These are phyloP conservation scores for Pogonus chalceus DNA, from an alignment of 1,140 invertebrate genomes.

Conservation along the genomic window DNA sequence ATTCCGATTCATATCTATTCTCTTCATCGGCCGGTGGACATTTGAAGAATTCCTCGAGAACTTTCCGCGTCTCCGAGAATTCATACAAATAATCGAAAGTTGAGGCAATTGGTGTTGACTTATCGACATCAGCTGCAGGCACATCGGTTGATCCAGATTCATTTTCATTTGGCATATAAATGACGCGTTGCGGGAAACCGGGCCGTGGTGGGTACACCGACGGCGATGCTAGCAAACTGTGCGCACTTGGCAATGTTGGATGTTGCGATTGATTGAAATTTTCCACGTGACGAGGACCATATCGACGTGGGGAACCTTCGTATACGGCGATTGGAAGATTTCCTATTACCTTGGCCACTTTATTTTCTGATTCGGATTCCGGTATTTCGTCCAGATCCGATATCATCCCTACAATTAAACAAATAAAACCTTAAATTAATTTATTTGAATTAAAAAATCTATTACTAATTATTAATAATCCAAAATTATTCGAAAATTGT, in stretches of 20 bases:
- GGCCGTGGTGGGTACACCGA: conserved; percentile 57
- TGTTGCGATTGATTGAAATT: conserved; percentile 27
- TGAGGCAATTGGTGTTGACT: conserved; percentile 33
- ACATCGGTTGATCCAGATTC: conserved; percentile 34
- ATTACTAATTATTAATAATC: too few relatives aligned
- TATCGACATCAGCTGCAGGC: conserved; percentile 27
- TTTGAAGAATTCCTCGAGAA: conserved; percentile 84
- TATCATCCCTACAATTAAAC: background rate
- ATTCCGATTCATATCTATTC: conserved; percentile 33
- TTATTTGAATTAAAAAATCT: background rate
- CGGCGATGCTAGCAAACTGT: conserved; percentile 50
- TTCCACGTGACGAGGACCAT: conserved; percentile 47
- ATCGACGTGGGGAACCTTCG: conserved; percentile 79
- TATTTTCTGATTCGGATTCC: conserved; percentile 25
- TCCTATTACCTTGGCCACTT: conserved; percentile 72
- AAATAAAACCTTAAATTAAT: too few relatives aligned
- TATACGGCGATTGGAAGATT: conserved; percentile 83
- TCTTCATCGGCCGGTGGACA: conserved; percentile 54
- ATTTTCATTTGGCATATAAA: conserved; percentile 35
- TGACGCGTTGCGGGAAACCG: conserved; percentile 58
- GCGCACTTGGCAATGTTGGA: conserved; percentile 43
- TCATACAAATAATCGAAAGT: conserved; percentile 82
- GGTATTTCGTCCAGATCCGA: conserved; percentile 13
- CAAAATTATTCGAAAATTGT: too few relatives aligned
- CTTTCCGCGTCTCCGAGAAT: conserved; percentile 83